A percentile compares a stretch with the other conserved stretches of the same genome.
Evolutionary conservation across 30 jellyfish, hydroid and myxozoan species (phyloP).

Genomic region (Sanderia malayensis): DNA sequence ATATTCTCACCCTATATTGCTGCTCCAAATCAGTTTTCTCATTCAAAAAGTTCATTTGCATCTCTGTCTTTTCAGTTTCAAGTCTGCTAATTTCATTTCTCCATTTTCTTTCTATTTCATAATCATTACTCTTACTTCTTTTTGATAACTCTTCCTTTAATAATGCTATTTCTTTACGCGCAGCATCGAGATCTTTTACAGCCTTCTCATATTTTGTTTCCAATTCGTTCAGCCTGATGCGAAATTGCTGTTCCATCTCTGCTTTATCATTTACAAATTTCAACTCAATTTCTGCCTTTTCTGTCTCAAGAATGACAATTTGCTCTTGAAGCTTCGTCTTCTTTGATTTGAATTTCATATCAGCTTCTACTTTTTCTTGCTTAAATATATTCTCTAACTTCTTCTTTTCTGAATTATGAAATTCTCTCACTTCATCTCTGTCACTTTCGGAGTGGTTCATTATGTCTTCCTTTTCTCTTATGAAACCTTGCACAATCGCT

Average conservation of each 20-base stretch:
- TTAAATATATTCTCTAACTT: constrained; percentile 62
- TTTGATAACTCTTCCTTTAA: constrained; percentile 64
- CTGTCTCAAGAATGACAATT: constrained; percentile 89
- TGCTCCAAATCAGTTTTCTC: constrained; percentile 91
- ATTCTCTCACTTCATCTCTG: constrained; percentile 34
- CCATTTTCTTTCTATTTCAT: constrained; percentile 70
- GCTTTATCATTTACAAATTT: constrained; percentile 86
- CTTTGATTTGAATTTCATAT: constrained; percentile 64
- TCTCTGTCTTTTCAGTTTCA: constrained; percentile 82
- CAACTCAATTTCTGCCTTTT: constrained; percentile 68
- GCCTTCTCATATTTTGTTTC: constrained; percentile 57
- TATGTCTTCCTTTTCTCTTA: constrained; percentile 60
- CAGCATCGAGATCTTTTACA: constrained; percentile 36
- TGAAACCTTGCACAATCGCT: constrained; percentile 53
- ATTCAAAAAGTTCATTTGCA: constrained; percentile 82
- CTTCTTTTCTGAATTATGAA: constrained; percentile 51
- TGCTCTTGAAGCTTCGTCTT: constrained; percentile 85
- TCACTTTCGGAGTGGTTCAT: constrained; percentile 66
- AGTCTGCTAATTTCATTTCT: constrained; percentile 62
- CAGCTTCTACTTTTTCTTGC: constrained; percentile 91
- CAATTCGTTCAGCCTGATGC: constrained; percentile 70
- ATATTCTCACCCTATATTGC: constrained; percentile 63
- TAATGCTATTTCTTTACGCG: constrained; percentile 54
- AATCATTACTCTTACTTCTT: constrained; percentile 44
- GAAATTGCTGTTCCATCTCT: constrained; percentile 88